A percentile compares a stretch with the other conserved stretches of the same genome.
Conservation (phyloP, 2,113 vertebrate genomes). For the Guaruba guarouba region DNA sequence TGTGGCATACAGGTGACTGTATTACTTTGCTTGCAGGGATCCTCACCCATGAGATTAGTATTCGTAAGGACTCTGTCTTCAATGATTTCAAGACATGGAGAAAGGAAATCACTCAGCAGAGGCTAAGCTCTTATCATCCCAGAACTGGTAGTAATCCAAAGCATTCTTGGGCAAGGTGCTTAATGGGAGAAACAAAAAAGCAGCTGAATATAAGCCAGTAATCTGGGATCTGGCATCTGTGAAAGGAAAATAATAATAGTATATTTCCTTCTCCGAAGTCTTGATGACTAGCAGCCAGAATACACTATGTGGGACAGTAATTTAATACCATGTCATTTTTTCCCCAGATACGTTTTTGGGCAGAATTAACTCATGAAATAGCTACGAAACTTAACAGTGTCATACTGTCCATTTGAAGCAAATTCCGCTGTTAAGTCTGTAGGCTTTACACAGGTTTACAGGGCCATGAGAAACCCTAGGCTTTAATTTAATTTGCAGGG, state of each 20-base stretch:
- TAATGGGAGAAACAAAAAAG: slow-evolving; percentile 15
- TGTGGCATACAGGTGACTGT: background rate
- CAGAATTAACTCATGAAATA: slow-evolving; percentile 23
- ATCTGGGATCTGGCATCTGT: background rate
- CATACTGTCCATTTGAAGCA: background rate
- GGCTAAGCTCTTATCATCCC: background rate
- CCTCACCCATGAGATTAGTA: background rate
- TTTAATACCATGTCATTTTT: background rate
- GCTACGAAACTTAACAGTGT: background rate
- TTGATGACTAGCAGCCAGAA: background rate
- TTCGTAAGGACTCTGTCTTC: background rate
- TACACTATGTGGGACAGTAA: background rate
- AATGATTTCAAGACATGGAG: background rate
- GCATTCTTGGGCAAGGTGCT: background rate
- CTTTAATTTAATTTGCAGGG: background rate
- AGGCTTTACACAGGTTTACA: background rate
- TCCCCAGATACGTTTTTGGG: background rate
- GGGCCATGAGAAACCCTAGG: background rate
- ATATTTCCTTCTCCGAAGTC: background rate
- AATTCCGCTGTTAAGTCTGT: background rate
- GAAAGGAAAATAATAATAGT: slow-evolving; percentile 13
- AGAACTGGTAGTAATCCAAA: background rate
- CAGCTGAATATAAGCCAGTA: background rate
- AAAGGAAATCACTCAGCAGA: background rate
- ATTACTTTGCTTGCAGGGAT: background rate